phyloP scores from a whole-genome alignment of 2,888 invertebrate genomes.

The Drosophila macrospina region DNA sequence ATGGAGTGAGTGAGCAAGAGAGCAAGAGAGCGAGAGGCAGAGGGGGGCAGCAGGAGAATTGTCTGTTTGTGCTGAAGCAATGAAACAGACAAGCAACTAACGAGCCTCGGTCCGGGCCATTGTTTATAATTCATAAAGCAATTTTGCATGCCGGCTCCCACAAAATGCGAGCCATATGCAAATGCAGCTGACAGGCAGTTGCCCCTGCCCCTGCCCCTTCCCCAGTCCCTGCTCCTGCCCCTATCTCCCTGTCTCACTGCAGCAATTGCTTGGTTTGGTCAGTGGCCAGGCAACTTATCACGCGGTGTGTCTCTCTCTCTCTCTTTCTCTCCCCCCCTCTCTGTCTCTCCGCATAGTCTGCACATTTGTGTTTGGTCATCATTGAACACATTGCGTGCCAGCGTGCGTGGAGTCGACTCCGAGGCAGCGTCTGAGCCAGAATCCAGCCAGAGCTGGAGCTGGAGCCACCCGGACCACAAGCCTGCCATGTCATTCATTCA shows the following conservation, averaged over 20 bases:
- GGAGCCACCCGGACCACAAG: constrained; percentile 62
- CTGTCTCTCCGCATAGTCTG: constrained; percentile 6
- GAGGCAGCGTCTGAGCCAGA: constrained; percentile 6
- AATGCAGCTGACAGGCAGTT: constrained; percentile 62
- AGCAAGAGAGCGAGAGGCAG: not conserved
- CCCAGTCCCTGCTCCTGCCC: too few relatives aligned
- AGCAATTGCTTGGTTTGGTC: constrained; percentile 31
- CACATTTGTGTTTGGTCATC: constrained; percentile 49
- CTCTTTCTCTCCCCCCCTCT: not conserved
- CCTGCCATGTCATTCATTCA: constrained; percentile 79
- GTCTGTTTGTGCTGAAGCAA: constrained; percentile 34
- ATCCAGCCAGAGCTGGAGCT: constrained; percentile 15
- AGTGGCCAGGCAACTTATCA: constrained; percentile 60
- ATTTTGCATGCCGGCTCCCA: constrained; percentile 63
- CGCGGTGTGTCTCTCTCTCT: constrained; percentile 27
- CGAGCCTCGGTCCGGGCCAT: constrained; percentile 60
- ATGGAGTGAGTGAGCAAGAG: constrained; percentile 1
- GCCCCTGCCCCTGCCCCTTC: not conserved
- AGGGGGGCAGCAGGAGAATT: constrained; percentile 6
- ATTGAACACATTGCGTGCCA: constrained; percentile 60
- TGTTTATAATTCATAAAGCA: constrained; percentile 74
- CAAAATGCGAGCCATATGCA: constrained; percentile 67
- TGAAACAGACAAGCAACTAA: constrained; percentile 62
- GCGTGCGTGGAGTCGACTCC: constrained; percentile 45
- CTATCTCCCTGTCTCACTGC: not conserved